Evolutionary conservation across 1,140 invertebrate genomes (phyloP), one percentile per base, ranked within the genome.

Genomic region (Phymorhynchus buccinoides): DNA sequence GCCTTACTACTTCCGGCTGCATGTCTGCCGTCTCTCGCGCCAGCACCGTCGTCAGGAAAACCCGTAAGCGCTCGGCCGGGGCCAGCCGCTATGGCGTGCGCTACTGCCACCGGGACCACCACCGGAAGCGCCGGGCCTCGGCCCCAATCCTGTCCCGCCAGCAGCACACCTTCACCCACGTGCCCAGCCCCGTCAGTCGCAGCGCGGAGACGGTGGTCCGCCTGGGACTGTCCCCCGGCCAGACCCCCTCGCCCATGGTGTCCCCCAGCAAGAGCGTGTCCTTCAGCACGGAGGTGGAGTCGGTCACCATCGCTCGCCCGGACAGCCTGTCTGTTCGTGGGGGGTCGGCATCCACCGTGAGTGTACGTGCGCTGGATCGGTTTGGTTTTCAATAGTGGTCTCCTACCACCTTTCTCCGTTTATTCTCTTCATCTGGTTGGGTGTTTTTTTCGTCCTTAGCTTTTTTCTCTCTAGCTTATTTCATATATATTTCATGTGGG

Each of bases 261-360:
- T 80, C 86, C 30, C 86, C 86, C 80, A 87, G 88, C 85, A 88
- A 88, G 86, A 88, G 88, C 66, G 88, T 88, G 78, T 86, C 84
- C 37, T 88, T 88, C 68, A 87, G 86, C 66, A 86, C 75, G 22
- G 88, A 88, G 80, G 85, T 86, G 79, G 88, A 88, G 66, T 82
- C 87, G 80, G 85, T 88, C 0, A 44, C 79, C 22, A 84, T 88
- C 7, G 82, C 82, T 9, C 78, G 88, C 22, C 86, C 88, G 7
- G 88, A 88, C 73, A 87, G 75, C 41, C 71, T 88, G 42, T 85
- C 85, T 18, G 42, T 88, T 14, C 66, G 1, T 18, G 78, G 86
- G 14, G 56, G 32, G 14, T 79, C 62, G 9, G n/a, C n/a, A n/a
- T n/a, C n/a, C n/a, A 52, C 22, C 27, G 77, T 79, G 77, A 79